These are phyloP conservation scores for Calosoma granatense DNA, from an alignment of 1,140 invertebrate genomes.

Conservation along the genomic window DNA sequence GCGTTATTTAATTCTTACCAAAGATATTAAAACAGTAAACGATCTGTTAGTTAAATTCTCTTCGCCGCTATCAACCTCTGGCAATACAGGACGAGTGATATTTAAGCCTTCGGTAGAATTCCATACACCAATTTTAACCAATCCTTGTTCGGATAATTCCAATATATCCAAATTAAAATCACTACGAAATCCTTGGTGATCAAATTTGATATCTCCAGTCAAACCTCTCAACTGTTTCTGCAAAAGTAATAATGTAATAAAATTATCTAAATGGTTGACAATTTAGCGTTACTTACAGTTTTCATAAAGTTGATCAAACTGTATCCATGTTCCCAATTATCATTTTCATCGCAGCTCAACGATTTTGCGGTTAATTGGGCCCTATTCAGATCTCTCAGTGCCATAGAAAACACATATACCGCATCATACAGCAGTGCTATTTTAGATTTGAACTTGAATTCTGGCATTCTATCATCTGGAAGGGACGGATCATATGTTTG, in stretches of 20 bases:
- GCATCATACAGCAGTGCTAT: conserved; percentile 70
- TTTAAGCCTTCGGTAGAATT: conserved; percentile 43
- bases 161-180: conserved; percentile 72
- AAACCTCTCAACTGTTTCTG: conserved; percentile 50
- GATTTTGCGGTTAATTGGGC: conserved; percentile 40
- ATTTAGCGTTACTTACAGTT: conserved; percentile 50
- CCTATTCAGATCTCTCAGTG: conserved; percentile 44
- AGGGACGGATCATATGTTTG: conserved; percentile 19
- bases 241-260: conserved; percentile 5
- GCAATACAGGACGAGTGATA: conserved; percentile 29
- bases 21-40: conserved; percentile 72
- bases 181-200: conserved; percentile 70
- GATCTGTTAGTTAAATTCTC: conserved; percentile 66
- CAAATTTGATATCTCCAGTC: conserved; percentile 74
- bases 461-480: conserved; percentile 10
- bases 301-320: conserved; percentile 82
- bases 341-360: conserved; percentile 54
- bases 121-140: conserved; percentile 66
- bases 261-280: conserved; percentile 3
- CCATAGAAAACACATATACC: conserved; percentile 60
- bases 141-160: conserved; percentile 54
- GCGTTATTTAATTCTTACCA: no score
- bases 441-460: conserved; percentile 27
- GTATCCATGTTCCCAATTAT: conserved; percentile 72
- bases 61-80: conserved; percentile 33